A percentile compares a stretch with the other conserved stretches of the same genome.
These are phyloP conservation scores for Dysdera silvatica DNA, from an alignment of 1,140 invertebrate species.

Conservation along the genomic window DNA sequence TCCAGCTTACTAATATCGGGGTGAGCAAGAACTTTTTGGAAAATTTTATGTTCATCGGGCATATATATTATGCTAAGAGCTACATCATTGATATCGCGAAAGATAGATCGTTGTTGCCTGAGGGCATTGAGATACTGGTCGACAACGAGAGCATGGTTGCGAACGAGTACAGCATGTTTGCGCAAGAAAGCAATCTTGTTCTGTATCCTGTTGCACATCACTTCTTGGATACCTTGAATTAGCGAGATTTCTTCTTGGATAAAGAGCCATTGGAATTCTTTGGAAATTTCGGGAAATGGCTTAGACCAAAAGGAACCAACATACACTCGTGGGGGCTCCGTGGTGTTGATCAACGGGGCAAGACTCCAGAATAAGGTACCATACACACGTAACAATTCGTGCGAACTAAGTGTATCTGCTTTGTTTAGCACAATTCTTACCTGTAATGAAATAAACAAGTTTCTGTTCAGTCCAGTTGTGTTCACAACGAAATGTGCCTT, in stretches of 20 bases:
- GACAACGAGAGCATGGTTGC: conserved; percentile 92
- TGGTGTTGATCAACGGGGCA: conserved; percentile 82
- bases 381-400: conserved; percentile 96
- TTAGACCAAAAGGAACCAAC: conserved; percentile 82
- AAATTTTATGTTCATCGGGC: conserved; percentile 86
- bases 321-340: conserved; percentile 74
- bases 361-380: conserved; percentile 98
- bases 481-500: too few relatives aligned
- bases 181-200: conserved; percentile 87
- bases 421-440: conserved; percentile 97
- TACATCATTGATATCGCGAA: conserved; percentile 73
- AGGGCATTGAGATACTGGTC: conserved; percentile 88
- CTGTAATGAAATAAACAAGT: too few relatives aligned
- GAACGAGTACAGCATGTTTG: conserved; percentile 83
- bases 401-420: conserved; percentile 96
- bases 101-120: conserved; percentile 86
- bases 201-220: conserved; percentile 77
- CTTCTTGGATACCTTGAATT: conserved; percentile 69
- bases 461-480: too few relatives aligned
- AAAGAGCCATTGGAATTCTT: conserved; percentile 30
- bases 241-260: conserved; percentile 68
- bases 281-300: conserved; percentile 44
- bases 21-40: conserved; percentile 74
- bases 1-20: conserved; percentile 89
- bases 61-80: conserved; percentile 63